These are phyloP conservation scores for Ichneumoninae sp. DNA, from an alignment of 2,888 invertebrate genomes.

Conservation along the genomic window DNA sequence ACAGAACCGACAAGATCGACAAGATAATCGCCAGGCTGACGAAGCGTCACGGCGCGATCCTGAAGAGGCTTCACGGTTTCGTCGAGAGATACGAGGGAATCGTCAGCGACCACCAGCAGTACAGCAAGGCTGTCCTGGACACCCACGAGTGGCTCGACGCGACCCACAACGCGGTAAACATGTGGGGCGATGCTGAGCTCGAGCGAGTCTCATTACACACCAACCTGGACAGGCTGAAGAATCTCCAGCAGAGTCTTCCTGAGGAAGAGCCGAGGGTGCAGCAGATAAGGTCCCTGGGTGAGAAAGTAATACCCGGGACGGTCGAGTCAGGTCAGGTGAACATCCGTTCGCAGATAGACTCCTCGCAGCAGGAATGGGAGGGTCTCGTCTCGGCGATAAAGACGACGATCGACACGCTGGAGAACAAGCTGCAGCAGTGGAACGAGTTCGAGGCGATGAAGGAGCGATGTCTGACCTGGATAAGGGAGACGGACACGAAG, in stretches of 20 bases:
- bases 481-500: conserved; percentile 94
- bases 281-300: conserved; percentile 92
- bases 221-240: conserved; percentile 92
- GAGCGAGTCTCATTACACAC: conserved; percentile 94
- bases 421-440: conserved; percentile 95
- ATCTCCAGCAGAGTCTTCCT: conserved; percentile 90
- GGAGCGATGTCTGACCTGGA: conserved; percentile 94
- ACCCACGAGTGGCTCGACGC: conserved; percentile 95
- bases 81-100: conserved; percentile 95
- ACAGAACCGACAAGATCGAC: conserved; percentile 90
- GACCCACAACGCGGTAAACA: conserved; percentile 91
- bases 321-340: conserved; percentile 92
- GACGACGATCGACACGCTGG: conserved; percentile 91
- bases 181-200: conserved; percentile 93
- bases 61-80: conserved; percentile 90
- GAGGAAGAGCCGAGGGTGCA: conserved; percentile 95
- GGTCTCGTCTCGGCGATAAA: conserved; percentile 91
- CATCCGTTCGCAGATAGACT: conserved; percentile 94
- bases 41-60: conserved; percentile 89
- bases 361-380: conserved; percentile 96
- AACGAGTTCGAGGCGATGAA: conserved; percentile 94
- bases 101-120: conserved; percentile 95
- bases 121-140: conserved; percentile 94
- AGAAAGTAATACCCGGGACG: conserved; percentile 95
- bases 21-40: conserved; percentile 89